Base-by-base conservation (phyloP, 2,888 invertebrate genomes). In the Plebejus anna region DNA sequence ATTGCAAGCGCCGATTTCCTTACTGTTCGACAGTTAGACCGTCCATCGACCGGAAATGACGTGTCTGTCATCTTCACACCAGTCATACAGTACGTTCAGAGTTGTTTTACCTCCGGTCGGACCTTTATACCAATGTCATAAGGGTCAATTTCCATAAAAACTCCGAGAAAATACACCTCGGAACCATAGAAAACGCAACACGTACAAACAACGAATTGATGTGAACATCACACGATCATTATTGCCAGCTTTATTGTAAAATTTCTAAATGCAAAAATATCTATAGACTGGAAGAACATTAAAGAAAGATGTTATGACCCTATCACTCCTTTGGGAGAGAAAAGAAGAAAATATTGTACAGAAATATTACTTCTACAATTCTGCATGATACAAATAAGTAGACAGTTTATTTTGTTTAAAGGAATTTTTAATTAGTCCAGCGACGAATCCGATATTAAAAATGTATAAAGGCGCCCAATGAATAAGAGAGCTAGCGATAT, bases 1-100 rank as follows among this genome's bases (percentile, higher is more conserved):
- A 88, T 86, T 81, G 86, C 77, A 82, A 80, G 82, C 59, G 32
- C 83, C 82, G 84, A 76, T 85, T 83, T 86, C 83, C 83, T 86
- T 82, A 82, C 82, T 82, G 84, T 84, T 85, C 75, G 55, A 55
- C 55, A 75, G 80, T 82, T 83, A 83, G 85, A 82, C 81, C 76
- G 82, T 78, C 79, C 78, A 79, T 78, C 75, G 78, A 75, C 77
- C 86, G 90, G 91, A 91, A 90, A 90, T 90, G 85, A 88, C 84
- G 82, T 84, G 90, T 87, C 90, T 80, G 82, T 88, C 87, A 84
- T 84, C 86, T 86, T 85, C 81, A 82, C 79, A 79, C 78, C 59
- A 78, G 76, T 80, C 77, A 80, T 55, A 55, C 55, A 55, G 55
- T 55, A 16, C 13, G 16, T 55, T 55, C 55, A 55, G 4, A 55